Base-by-base conservation (phyloP, 2,888 invertebrate genomes). In the Meghimatium bilineatum region DNA sequence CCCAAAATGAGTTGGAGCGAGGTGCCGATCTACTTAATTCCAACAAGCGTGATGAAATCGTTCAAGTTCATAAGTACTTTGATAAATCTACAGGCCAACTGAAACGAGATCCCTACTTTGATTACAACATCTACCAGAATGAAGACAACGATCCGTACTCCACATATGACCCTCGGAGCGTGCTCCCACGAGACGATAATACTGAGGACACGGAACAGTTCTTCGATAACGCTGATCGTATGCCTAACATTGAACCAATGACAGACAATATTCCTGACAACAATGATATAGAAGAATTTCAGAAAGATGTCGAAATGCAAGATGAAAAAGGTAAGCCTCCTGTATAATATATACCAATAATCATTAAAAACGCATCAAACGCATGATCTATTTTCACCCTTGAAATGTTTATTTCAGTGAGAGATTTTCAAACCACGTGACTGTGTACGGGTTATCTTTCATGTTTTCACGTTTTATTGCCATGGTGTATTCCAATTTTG, bases 61-160 rank as follows among this genome's bases (percentile, higher is more conserved):
- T 90, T n/a, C 85, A 87, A 79, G 87, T 90, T 23, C 90, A 90
- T 87, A 90, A 90, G 83, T 90, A 90, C 82, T 88, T 89, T 76
- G 88, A 89, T 84, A 82, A 87, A 77, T 88, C 88, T 72, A 86
- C 88, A 81, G 86, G 87, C 66, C 83, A 85, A 77, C 76, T 85
- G 76, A 88, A 88, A 75, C 83, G 88, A 6, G 86, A 86, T 60
- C 86, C 85, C 1, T 87, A 77, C 77, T 80, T 84, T 71, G 63
- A 74, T 12, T 44, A 71, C 20, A 60, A 74, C 71, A 74, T 52
- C 20, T 82, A 81, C 76, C 79, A 84, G 82, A 77, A 36, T 34
- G 83, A 52, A 0, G 52, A 56, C 1, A 34, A 52, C 23, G 29
- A n/a, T 5, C 32, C 52, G 26, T 69, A 80, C 29, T 34, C 66